phyloP scores from a whole-genome alignment of 2,113 vertebrate species.

The Oxyura jamaicensis region DNA sequence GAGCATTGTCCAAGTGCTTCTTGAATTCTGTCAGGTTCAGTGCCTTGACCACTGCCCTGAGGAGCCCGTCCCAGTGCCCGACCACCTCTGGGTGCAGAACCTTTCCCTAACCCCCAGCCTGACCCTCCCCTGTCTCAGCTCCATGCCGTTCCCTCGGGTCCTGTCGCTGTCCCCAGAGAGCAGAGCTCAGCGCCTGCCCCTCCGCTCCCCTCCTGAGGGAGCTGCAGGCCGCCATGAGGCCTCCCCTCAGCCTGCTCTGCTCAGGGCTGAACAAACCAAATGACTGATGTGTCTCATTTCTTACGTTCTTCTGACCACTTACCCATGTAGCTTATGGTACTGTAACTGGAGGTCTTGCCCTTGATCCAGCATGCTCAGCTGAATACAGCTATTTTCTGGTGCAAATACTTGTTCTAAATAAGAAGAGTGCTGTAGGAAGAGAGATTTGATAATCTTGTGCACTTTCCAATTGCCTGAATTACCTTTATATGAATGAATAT shows the following conservation, averaged over 20 bases:
- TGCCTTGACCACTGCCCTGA: neutral
- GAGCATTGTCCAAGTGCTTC: neutral
- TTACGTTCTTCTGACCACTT: neutral
- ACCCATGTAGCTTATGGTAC: neutral
- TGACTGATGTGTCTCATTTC: neutral
- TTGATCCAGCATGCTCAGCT: neutral
- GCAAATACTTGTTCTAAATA: neutral
- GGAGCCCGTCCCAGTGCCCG: neutral
- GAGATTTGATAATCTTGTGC: neutral
- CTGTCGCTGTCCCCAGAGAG: too few species aligned
- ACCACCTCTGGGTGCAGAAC: neutral
- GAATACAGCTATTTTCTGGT: neutral
- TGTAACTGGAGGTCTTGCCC: neutral
- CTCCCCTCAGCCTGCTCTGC: neutral
- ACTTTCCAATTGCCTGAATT: neutral
- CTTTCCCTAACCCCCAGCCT: neutral
- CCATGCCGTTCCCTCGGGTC: too few species aligned
- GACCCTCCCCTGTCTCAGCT: neutral
- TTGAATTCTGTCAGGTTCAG: neutral
- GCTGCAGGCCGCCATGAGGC: neutral
- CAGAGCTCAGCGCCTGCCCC: too few species aligned
- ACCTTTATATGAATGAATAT: neutral
- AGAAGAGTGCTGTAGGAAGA: neutral
- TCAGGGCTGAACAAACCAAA: neutral
- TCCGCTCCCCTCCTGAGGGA: neutral